Base-by-base conservation (phyloP, 2,888 invertebrate species). In the Chalcosyrphus nemorum region DNA sequence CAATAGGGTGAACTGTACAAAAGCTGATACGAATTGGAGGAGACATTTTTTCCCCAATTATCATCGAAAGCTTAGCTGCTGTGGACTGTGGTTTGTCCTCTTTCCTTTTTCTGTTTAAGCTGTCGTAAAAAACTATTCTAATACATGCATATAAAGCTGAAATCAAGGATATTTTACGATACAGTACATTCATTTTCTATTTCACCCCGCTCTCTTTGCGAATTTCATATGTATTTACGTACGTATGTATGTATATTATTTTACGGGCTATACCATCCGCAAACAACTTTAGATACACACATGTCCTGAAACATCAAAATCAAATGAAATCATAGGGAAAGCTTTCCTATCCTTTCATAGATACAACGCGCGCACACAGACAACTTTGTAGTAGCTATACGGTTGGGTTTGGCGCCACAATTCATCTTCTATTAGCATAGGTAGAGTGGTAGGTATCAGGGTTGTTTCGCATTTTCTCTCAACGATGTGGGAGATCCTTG, bases 371-470 rank as follows among this genome's bases (percentile, higher is more conserved):
- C 24, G 45, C 24, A 45, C 24, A 15, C 45, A 27, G 35, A 27
- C 68, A 32, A 6, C n/a, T n/a, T n/a, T n/a, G 13, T n/a, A 32
- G 15, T 15, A 15, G 47, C 24, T 43, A n/a, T 29, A 47, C 56
- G 5, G 43, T 65, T 24, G 61, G 17, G 61, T 77, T 82, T 82
- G 82, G 82, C 82, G 82, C 82, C 82, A 82, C 82, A 82, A 82
- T 82, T 82, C 68, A 82, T 74, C 54, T 74, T 74, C 72, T 78
- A 77, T 82, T 82, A 68, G 32, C 82, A 29, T 82, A 82, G 82
- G 78, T 57, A 66, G 15, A 27, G n/a, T 17, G 54, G 47, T 29
- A 32, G 54, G 47, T 29, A 32, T 9, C 19, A 19, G 70, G 59
- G 61, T 61, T 77, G 66, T 65, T 65, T 59, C 32, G 21, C 19